Base-by-base conservation (phyloP, 2,888 invertebrate genomes). In the Apotomis capreana region DNA sequence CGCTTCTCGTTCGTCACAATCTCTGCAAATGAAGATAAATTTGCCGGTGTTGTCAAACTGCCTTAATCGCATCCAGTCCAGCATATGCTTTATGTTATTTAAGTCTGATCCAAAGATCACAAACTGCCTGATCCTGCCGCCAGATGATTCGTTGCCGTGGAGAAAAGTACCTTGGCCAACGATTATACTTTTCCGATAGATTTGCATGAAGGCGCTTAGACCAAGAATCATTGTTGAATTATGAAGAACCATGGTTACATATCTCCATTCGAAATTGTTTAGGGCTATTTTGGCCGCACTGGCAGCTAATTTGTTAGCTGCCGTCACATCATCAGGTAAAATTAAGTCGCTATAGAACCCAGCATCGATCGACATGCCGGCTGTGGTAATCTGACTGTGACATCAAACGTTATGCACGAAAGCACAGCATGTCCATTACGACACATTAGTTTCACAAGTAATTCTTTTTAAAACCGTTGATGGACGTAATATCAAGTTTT, bases 11-110 rank as follows among this genome's bases (percentile, higher is more conserved):
- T 90, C 89, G 70, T 88, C 79, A 73, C 91, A 92, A 40, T 85
- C 78, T 75, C 84, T 80, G 71, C 92, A 91, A 62, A 89, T 75
- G 9, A 90, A 78, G n/a, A 91, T 83, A 74, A 82, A 88, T 74
- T 83, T 86, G 0, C 89, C 89, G 0, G 86, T 87, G 70, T 87
- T 91, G 74, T 88, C 86, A 65, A 88, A 87, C 70, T 82, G 72
- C 64, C 83, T 79, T 6, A 74, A 69, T 36, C 76, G 76, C 80
- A 89, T 82, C 80, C 83, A 84, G 36, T 80, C 70, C 12, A 92
- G 74, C 70, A 84, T 79, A 12, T 77, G 55, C 62, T 74, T 75
- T 15, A 91, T 79, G 52, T 84, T 77, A n/a, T 70, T 69, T 10
- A 86, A 49, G 68, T 82, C 81, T 40, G 75, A 76, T 15, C 83